A percentile compares a stretch with the other conserved stretches of the same genome.
Evolutionary conservation across 2,113 vertebrate genomes (phyloP).

Genomic region (Nycticryphes semicollaris): DNA sequence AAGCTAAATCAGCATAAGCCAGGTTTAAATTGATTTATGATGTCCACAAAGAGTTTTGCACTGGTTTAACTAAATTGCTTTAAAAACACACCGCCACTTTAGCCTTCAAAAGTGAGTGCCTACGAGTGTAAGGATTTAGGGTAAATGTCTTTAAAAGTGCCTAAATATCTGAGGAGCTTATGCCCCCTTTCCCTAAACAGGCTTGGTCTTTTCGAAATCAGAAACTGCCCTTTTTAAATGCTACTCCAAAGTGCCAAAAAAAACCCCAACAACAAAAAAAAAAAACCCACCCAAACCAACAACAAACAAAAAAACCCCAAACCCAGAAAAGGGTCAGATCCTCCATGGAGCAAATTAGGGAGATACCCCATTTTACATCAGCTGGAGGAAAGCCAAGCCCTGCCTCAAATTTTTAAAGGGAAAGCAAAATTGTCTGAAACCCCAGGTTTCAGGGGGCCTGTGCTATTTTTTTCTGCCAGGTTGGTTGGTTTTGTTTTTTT

Average conservation of each 20-base stretch:
- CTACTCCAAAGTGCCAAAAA: neutral
- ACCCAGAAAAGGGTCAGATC: neutral
- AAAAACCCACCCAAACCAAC: neutral
- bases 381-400: neutral
- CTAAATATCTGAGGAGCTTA: conserved; percentile 61
- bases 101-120: conserved; percentile 54
- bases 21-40: conserved; percentile 73
- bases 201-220: conserved; percentile 6
- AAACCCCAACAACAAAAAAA: no score
- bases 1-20: conserved; percentile 69
- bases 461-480: neutral
- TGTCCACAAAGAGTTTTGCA: conserved; percentile 71
- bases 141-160: conserved; percentile 59
- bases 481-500: neutral
- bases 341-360: neutral
- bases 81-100: conserved; percentile 66
- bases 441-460: rapidly evolving
- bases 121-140: conserved; percentile 58
- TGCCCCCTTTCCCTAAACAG: conserved; percentile 30
- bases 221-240: conserved; percentile 19
- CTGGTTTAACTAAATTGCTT: conserved; percentile 72
- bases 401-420: neutral
- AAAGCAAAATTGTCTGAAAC: neutral
- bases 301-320: neutral
- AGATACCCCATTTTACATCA: neutral